Percentiles rank a stretch among this genome's conserved stretches.
phyloP scores from a whole-genome alignment of 2,113 vertebrate genomes.

The Pseudois nayaur region DNA sequence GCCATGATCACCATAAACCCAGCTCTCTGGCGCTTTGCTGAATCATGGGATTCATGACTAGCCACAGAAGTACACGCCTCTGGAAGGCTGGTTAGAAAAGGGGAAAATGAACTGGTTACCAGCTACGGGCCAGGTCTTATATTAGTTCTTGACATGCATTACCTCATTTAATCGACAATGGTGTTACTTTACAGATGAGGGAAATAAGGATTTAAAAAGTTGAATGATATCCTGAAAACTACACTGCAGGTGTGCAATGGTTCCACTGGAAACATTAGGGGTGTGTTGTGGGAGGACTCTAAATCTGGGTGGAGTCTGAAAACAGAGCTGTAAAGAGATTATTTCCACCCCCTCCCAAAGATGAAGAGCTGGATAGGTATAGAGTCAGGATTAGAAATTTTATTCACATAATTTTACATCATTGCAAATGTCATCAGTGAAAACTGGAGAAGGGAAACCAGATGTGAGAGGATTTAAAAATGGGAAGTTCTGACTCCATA shows the following conservation, averaged over 20 bases:
- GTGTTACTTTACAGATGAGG: background rate
- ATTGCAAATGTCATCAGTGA: conserved; percentile 11
- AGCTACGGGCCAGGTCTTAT: rapidly evolving
- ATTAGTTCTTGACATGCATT: background rate
- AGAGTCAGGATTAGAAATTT: conserved; percentile 12
- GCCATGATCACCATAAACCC: rapidly evolving
- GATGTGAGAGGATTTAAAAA: conserved; percentile 41
- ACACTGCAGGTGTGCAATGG: background rate
- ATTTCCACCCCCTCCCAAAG: background rate
- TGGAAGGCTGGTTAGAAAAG: background rate
- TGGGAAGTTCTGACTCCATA: background rate
- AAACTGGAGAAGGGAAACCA: conserved; percentile 37
- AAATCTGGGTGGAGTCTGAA: background rate
- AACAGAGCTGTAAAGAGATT: background rate
- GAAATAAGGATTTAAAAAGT: background rate
- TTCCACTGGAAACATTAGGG: background rate
- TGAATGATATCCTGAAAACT: background rate
- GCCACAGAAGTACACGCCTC: background rate
- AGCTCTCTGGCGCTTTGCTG: background rate
- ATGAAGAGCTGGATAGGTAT: background rate
- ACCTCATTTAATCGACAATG: background rate
- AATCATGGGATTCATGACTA: background rate
- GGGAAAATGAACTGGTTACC: background rate
- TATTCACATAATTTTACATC: conserved; percentile 18
- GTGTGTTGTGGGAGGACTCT: background rate